A percentile compares a stretch with the other conserved stretches of the same genome.
phyloP scores from a whole-genome alignment of 2,888 invertebrate genomes.

The Caenorhabditis drosophilae region DNA sequence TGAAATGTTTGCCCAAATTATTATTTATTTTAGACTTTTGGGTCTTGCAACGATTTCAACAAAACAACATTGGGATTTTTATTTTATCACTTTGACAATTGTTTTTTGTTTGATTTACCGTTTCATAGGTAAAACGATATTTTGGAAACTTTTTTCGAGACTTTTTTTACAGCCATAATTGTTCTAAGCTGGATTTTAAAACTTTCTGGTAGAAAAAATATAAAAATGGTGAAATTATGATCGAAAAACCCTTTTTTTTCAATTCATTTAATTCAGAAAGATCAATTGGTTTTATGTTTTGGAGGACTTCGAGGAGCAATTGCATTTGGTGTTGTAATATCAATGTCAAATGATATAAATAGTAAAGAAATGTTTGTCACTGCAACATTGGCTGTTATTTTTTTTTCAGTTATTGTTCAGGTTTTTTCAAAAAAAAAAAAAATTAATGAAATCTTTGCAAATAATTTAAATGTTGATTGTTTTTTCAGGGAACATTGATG shows the following conservation, averaged over 20 bases:
- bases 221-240: too few relatives aligned
- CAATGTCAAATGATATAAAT: slow-evolving; percentile 82
- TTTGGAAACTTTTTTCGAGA: too few relatives aligned
- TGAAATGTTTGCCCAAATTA: too few relatives aligned
- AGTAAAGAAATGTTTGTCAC: slow-evolving; percentile 78
- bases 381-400: slow-evolving; percentile 84
- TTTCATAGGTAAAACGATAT: slow-evolving; percentile 73
- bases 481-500: slow-evolving; percentile 31
- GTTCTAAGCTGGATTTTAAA: too few relatives aligned
- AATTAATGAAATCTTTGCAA: too few relatives aligned
- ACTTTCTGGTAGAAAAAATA: too few relatives aligned
- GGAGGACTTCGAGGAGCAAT: slow-evolving; percentile 94
- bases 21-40: slow-evolving; percentile 89
- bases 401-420: slow-evolving; percentile 96
- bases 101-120: slow-evolving; percentile 88
- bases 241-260: too few relatives aligned
- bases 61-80: slow-evolving; percentile 87
- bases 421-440: slow-evolving; percentile 68
- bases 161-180: too few relatives aligned
- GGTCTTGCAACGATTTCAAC: slow-evolving; percentile 58
- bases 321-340: slow-evolving; percentile 86
- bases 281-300: slow-evolving; percentile 87
- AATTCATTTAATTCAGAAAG: too few relatives aligned
- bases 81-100: slow-evolving; percentile 89
- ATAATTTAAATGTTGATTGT: too few relatives aligned